phyloP scores from a whole-genome alignment of 1,140 invertebrate species.

The Microplitis mediator region DNA sequence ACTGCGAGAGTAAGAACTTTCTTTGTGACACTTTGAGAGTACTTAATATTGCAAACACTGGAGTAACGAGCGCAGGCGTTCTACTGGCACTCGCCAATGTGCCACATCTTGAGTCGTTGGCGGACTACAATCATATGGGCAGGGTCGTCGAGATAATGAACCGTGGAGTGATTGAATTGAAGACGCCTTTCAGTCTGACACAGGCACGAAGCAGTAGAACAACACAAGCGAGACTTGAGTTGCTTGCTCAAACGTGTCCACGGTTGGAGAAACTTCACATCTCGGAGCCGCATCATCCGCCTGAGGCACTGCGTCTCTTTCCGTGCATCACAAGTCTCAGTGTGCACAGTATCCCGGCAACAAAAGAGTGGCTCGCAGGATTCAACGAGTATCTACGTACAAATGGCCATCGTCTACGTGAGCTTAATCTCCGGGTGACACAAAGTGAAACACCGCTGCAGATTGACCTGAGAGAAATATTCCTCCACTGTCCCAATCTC shows the following conservation, averaged over 20 bases:
- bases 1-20: conserved; percentile 54
- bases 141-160: conserved; percentile 58
- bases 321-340: conserved; percentile 56
- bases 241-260: conserved; percentile 58
- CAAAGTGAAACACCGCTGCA: conserved; percentile 46
- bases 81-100: conserved; percentile 56
- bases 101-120: conserved; percentile 57
- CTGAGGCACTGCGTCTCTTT: conserved; percentile 52
- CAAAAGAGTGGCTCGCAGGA: conserved; percentile 53
- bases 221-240: conserved; percentile 49
- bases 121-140: conserved; percentile 60
- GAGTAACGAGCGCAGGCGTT: conserved; percentile 57
- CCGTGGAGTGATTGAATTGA: conserved; percentile 43
- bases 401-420: conserved; percentile 49
- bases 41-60: conserved; percentile 60
- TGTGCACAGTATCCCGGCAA: conserved; percentile 53
- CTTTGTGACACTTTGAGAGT: conserved; percentile 57
- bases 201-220: conserved; percentile 54
- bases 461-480: conserved; percentile 53
- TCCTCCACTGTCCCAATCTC: conserved; percentile 52
- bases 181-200: conserved; percentile 52
- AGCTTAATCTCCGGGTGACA: conserved; percentile 52
- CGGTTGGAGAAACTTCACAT: conserved; percentile 56
- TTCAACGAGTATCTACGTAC: conserved; percentile 57
- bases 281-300: conserved; percentile 57